Base-by-base conservation (phyloP, 2,797 vertebrate species). In the Myiotriccus ornatus region DNA sequence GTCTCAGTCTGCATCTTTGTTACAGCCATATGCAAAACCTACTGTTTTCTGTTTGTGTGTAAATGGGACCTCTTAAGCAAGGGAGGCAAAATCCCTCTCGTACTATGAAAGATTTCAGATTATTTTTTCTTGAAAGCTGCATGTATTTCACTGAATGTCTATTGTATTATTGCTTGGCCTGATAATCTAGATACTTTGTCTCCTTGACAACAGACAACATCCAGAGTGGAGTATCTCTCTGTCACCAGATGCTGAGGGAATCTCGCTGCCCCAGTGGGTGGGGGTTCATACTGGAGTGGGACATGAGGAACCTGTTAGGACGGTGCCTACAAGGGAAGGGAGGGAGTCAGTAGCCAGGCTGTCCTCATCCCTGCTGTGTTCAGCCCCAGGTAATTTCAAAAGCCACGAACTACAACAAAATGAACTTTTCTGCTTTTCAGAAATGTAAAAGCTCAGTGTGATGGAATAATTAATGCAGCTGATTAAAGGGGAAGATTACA, bases 181-280 rank as follows among this genome's bases (percentile, higher is more conserved):
- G 70, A 79, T 49, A 53, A 88, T 44, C 68, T 89, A 85, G 88
- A 62, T 84, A n/a, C 81, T 92, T 49, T 14, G 35, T 97, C 96
- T 96, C 96, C 92, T 18, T 96, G 96, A 87, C 90, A 73, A 97
- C 96, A 91, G 88, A 91, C 76, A 90, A 92, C 75, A 88, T 84
- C 76, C 90, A 71, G 68, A 24, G 11, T 46, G 44, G 78, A 85
- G 70, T 8, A 56, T 56, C 95, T 94, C 47, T 14, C 2, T 2
- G 79, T 34, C 23, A 4, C 82, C 80, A 41, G 30, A 69, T 80
- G 25, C 56, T 68, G 46, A 2, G 4, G 75, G 76, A 70, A 74
- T 22, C 60, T 74, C 3, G 1, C 60, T 1, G 20, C 27, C 71
- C 25, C 2, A 3, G 44, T 1, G 3, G 59, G 67, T 53, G 34